These are phyloP conservation scores for Watsonalla cultraria DNA, from an alignment of 2,888 invertebrate species.

Conservation along the genomic window DNA sequence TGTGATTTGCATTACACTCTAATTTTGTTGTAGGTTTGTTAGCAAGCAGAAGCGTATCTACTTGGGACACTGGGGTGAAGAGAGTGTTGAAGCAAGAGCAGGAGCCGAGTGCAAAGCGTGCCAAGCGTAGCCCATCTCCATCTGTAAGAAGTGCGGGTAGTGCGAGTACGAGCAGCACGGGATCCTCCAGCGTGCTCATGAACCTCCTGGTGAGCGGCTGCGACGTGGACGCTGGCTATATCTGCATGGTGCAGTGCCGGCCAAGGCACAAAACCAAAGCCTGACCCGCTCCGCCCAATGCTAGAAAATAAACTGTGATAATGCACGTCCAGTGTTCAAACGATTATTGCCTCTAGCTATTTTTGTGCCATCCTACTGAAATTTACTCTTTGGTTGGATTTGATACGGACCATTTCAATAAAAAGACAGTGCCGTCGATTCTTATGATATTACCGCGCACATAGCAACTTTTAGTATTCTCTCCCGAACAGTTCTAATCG, in stretches of 20 bases:
- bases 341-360: slow-evolving; percentile 37
- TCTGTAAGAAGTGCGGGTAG: slow-evolving; percentile 15
- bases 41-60: slow-evolving; percentile 55
- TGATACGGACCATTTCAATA: slow-evolving; percentile 38
- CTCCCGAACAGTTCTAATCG: slow-evolving; percentile 22
- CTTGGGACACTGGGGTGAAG: slow-evolving; percentile 64
- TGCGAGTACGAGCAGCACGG: slow-evolving; percentile 24
- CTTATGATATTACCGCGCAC: slow-evolving; percentile 58
- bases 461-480: slow-evolving; percentile 37
- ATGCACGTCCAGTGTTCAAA: slow-evolving; percentile 71
- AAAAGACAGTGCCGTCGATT: slow-evolving; percentile 57
- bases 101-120: slow-evolving; percentile 59
- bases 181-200: slow-evolving; percentile 91
- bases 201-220: slow-evolving; percentile 97
- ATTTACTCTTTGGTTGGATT: slow-evolving; percentile 35
- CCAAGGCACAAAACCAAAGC: slow-evolving; percentile 73
- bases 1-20: background rate
- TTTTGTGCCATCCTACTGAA: slow-evolving; percentile 31
- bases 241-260: slow-evolving; percentile 87
- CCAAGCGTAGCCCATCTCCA: slow-evolving; percentile 63
- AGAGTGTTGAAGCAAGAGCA: slow-evolving; percentile 63
- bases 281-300: slow-evolving; percentile 38
- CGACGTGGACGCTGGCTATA: slow-evolving; percentile 95
- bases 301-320: slow-evolving; percentile 67
- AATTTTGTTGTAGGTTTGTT: slow-evolving; percentile 50